Conservation (phyloP, 1,140 invertebrate genomes). For the Campoletis sonorensis region DNA sequence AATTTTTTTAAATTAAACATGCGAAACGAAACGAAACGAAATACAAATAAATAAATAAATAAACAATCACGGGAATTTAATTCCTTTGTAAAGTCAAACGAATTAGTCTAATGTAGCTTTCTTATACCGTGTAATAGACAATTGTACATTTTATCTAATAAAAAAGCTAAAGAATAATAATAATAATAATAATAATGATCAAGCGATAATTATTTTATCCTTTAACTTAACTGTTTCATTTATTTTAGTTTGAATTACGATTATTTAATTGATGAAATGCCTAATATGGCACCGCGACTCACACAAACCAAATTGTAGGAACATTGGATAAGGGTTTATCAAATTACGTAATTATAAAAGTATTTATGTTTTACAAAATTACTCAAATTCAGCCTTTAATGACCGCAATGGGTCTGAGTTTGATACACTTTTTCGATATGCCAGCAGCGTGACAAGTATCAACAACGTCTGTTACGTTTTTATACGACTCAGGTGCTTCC, state of each 20-base stretch:
- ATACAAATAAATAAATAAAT: slow-evolving; percentile 53
- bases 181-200: slow-evolving; percentile 58
- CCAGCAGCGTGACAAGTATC: slow-evolving; percentile 98
- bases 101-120: slow-evolving; percentile 75
- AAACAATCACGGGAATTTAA: slow-evolving; percentile 65
- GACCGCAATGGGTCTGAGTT: slow-evolving; percentile 98
- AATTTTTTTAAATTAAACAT: slow-evolving; percentile 36
- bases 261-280: neutral
- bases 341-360: neutral
- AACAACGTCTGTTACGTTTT: slow-evolving; percentile 99
- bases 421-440: slow-evolving; percentile 98
- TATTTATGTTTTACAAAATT: too few relatives aligned
- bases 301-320: neutral
- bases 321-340: neutral
- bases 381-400: slow-evolving; percentile 92
- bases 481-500: slow-evolving; percentile 99
- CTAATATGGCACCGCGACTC: neutral
- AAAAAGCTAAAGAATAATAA: slow-evolving; percentile 72
- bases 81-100: slow-evolving; percentile 73
- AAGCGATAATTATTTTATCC: neutral
- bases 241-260: neutral
- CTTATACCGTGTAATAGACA: slow-evolving; percentile 70
- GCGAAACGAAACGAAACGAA: slow-evolving; percentile 7
- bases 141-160: slow-evolving; percentile 77
- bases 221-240: too few relatives aligned